Evolutionary conservation across 2,888 invertebrate genomes (phyloP), one percentile per base, ranked within the genome.

Genomic region (Anticlea derivata): DNA sequence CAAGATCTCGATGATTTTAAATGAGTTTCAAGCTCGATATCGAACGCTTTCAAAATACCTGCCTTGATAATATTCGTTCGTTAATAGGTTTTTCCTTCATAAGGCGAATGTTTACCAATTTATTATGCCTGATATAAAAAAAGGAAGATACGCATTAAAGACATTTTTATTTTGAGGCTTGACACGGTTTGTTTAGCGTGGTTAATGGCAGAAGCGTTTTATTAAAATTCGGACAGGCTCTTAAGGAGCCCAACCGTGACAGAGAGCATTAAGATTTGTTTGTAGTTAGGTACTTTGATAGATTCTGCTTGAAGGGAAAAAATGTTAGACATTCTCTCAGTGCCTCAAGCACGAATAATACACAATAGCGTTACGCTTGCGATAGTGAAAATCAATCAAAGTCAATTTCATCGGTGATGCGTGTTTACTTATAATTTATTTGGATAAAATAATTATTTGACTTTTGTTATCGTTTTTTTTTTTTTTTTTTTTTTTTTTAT

Each of bases 11-110:
- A n/a, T n/a, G n/a, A n/a, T n/a, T n/a, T n/a, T n/a, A n/a, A n/a
- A n/a, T n/a, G n/a, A 5, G 5, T 7, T 11, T 30, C 1, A 1
- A 31, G 1, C 8, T 1, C n/a, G 23, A 29, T 22, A 26, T 53
- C 50, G 46, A 37, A 12, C 5, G 47, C 20, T 27, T 24, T 37
- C 48, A 41, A 2, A 72, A 79, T 84, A 67, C 7, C 7, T 60
- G 61, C 73, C 78, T 79, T 84, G 83, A 88, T 88, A 35, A 88
- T 86, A 83, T 88, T 86, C 77, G 78, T 74, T 82, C 83, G 86
- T 88, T 89, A 88, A 89, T 89, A 89, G 85, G 86, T 86, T 87
- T 87, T 88, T 79, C 85, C 83, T 86, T 87, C 88, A 88, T 86
- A 89, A 89, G 83, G 86, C 79, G 87, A 88, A 89, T 88, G 86